phyloP scores from a whole-genome alignment of 2,888 invertebrate species.

The Unio delphinus region DNA sequence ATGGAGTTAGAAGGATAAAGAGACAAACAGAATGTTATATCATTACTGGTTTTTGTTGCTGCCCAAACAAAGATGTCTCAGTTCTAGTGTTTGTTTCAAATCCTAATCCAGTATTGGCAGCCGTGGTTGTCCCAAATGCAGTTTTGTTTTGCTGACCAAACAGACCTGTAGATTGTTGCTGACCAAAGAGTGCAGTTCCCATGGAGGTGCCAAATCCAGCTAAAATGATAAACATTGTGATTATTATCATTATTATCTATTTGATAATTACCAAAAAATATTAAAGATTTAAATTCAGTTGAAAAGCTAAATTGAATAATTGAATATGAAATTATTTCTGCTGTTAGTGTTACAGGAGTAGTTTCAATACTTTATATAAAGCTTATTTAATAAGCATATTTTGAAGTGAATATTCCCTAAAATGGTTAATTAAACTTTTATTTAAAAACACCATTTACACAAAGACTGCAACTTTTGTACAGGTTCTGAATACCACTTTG shows the following conservation, averaged over 20 bases:
- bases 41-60: conserved; percentile 18
- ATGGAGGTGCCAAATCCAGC: conserved; percentile 47
- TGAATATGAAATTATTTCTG: neutral
- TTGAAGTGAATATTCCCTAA: neutral
- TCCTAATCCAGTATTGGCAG: conserved; percentile 29
- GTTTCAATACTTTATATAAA: neutral
- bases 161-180: conserved; percentile 18
- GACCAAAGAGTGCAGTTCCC: conserved; percentile 70
- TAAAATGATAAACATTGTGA: conserved; percentile 6
- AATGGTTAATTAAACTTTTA: too few relatives aligned
- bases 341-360: neutral
- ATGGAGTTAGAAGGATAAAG: too few relatives aligned
- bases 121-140: conserved; percentile 54
- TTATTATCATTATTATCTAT: neutral
- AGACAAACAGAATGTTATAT: neutral
- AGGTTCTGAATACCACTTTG: too few relatives aligned
- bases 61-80: conserved; percentile 50
- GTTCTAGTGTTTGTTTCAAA: conserved; percentile 39
- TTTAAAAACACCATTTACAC: too few relatives aligned
- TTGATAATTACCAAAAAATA: neutral
- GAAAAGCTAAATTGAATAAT: neutral
- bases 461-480: too few relatives aligned
- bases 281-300: too few relatives aligned
- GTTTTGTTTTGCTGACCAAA: conserved; percentile 39
- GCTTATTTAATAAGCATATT: neutral